Conservation (phyloP, 2,888 invertebrate genomes). For the Salpingus planirostris region DNA sequence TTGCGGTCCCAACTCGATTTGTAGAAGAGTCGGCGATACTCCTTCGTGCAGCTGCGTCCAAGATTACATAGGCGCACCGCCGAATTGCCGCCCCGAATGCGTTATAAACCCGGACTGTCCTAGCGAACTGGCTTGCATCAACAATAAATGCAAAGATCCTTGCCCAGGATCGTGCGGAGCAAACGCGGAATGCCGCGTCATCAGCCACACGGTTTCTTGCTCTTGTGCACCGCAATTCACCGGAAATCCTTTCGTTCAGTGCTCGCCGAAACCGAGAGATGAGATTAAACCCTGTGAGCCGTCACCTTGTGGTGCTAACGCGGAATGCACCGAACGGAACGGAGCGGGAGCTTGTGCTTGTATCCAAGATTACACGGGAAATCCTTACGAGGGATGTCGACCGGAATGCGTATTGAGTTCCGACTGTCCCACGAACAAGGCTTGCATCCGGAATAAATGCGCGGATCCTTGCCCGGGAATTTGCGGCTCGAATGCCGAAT, state of each 20-base stretch:
- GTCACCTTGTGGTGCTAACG: slow-evolving; percentile 80
- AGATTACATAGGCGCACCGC: slow-evolving; percentile 69
- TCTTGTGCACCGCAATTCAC: slow-evolving; percentile 66
- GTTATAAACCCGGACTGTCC: slow-evolving; percentile 74
- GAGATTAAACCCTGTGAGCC: slow-evolving; percentile 70
- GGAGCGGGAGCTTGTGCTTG: slow-evolving; percentile 75
- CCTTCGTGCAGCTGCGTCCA: slow-evolving; percentile 71
- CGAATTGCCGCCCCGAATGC: slow-evolving; percentile 76
- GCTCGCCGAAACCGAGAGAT: slow-evolving; percentile 51
- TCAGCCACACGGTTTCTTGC: slow-evolving; percentile 74
- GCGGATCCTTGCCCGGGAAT: slow-evolving; percentile 78
- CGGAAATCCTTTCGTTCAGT: slow-evolving; percentile 78
- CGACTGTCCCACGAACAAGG: slow-evolving; percentile 74
- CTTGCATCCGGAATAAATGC: slow-evolving; percentile 77
- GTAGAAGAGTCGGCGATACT: slow-evolving; percentile 54
- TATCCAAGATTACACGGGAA: slow-evolving; percentile 71
- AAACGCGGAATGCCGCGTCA: slow-evolving; percentile 70
- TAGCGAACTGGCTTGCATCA: slow-evolving; percentile 67
- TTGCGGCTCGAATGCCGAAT: slow-evolving; percentile 75
- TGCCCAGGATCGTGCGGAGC: slow-evolving; percentile 75
- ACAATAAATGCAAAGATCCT: slow-evolving; percentile 72
- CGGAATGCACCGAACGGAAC: slow-evolving; percentile 66
- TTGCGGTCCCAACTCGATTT: slow-evolving; percentile 74
- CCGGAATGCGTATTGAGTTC: slow-evolving; percentile 82
- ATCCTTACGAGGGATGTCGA: slow-evolving; percentile 78